Evolutionary conservation across 2,797 vertebrate species (phyloP), one percentile per base, ranked within the genome.

Genomic region (Lacerta bilineata): DNA sequence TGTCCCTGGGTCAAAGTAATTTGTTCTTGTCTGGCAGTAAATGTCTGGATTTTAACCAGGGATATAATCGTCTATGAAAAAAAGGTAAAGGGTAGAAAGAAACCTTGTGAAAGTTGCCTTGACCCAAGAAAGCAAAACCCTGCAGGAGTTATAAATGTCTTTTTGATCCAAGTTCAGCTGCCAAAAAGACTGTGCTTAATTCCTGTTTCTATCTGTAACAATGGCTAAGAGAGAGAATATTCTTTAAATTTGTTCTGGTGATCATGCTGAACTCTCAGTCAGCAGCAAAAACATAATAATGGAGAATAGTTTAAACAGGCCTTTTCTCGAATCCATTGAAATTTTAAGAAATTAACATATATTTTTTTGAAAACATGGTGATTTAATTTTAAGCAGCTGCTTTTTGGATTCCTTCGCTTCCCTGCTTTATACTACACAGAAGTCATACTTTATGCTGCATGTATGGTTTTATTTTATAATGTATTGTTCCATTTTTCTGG

Each of bases 121-220:
- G 94, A 94, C 92, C 94, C 93, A 83, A 92, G 92, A 95, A 94
- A 93, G 91, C 91, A 89, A 64, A 0, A 0, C 92, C 91, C 94
- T 89, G 93, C 94, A 93, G 95, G 93, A 94, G 90, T 93, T 95
- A 93, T 89, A 91, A 93, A 95, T 95, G 93, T 92, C 91, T 95
- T 95, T 94, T 93, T 93, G 93, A 91, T 86, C 92, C 93, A 93
- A 93, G 91, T 95, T 95, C 91, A 94, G 93, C 89, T 87, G 92
- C 91, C 94, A 91, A 94, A 95, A 94, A 85, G 93, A 89, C 93
- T 91, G 86, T 88, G 74, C 92, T 95, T 92, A 89, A 92, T 95
- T 95, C 93, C 92, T 94, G 93, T 93, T 90, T 95, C 90, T 88
- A 88, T 84, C 91, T 89, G 85, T 92, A 87, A 95, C 93, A 96